These are phyloP conservation scores for Anthophora plumipes DNA, from an alignment of 2,888 invertebrate genomes.

Conservation along the genomic window DNA sequence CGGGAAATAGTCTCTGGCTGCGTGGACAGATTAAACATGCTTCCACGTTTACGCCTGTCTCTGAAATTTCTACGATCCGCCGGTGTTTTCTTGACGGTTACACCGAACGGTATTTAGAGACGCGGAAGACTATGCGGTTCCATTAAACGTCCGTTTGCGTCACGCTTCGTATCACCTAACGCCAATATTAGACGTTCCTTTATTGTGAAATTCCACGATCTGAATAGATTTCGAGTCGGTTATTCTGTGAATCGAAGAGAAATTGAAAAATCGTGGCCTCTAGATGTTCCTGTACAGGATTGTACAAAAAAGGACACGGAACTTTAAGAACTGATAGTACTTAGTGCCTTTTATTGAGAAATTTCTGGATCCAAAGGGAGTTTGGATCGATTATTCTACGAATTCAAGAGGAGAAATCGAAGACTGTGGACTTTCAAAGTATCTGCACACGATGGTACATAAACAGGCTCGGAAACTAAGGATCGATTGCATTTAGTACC, in stretches of 20 bases:
- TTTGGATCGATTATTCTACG: no score
- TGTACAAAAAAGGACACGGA: no score
- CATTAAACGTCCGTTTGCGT: not conserved
- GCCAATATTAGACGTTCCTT: slow-evolving; percentile 6
- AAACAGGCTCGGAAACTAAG: no score
- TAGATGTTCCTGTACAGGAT: no score
- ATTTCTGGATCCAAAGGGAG: no score
- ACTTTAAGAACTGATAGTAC: no score
- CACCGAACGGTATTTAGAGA: slow-evolving; percentile 20
- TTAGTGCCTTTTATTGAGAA: no score
- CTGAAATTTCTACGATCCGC: not conserved
- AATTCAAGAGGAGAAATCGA: no score
- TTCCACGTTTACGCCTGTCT: slow-evolving; percentile 5
- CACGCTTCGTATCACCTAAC: not conserved
- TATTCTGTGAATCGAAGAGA: not conserved
- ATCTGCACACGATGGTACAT: no score
- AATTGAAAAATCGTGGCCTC: not conserved
- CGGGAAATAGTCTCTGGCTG: not conserved
- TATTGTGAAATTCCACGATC: not conserved
- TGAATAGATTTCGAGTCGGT: not conserved
- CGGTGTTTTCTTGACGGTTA: not conserved
- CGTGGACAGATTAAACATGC: not conserved
- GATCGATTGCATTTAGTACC: no score
- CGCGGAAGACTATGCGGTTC: slow-evolving; percentile 1
- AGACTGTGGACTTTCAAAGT: no score